Percentiles rank a stretch among this genome's conserved stretches.
These are phyloP conservation scores for Spinus pinus DNA, from an alignment of 2,797 vertebrate genomes.

Conservation along the genomic window DNA sequence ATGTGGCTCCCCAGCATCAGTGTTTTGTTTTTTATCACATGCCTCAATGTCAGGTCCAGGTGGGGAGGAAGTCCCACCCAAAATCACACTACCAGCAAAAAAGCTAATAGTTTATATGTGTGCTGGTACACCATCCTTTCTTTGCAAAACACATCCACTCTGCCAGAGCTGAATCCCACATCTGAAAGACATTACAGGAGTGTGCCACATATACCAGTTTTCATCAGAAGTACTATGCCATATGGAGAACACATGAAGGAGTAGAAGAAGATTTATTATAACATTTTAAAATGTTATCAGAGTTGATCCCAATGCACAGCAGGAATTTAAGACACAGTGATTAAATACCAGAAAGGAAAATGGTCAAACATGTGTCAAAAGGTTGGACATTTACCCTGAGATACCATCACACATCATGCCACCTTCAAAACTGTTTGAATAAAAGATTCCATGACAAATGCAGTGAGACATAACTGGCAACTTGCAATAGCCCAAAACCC, in stretches of 20 bases:
- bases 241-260: background rate
- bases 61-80: accelerated
- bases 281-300: background rate
- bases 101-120: background rate
- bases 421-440: background rate
- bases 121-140: background rate
- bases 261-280: background rate
- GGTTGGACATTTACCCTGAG: background rate
- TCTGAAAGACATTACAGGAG: background rate
- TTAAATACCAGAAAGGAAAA: background rate
- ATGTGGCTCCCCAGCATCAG: background rate
- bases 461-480: background rate
- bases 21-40: background rate
- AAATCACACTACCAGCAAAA: background rate
- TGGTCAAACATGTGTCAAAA: conserved; percentile 4
- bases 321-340: background rate
- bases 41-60: background rate
- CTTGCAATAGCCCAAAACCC: background rate
- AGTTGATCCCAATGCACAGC: background rate
- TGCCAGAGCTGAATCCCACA: background rate
- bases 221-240: background rate
- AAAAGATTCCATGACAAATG: background rate
- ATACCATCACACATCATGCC: background rate
- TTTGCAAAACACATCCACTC: background rate
- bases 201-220: background rate